phyloP scores from a whole-genome alignment of 2,113 vertebrate genomes.

The Struthio camelus region DNA sequence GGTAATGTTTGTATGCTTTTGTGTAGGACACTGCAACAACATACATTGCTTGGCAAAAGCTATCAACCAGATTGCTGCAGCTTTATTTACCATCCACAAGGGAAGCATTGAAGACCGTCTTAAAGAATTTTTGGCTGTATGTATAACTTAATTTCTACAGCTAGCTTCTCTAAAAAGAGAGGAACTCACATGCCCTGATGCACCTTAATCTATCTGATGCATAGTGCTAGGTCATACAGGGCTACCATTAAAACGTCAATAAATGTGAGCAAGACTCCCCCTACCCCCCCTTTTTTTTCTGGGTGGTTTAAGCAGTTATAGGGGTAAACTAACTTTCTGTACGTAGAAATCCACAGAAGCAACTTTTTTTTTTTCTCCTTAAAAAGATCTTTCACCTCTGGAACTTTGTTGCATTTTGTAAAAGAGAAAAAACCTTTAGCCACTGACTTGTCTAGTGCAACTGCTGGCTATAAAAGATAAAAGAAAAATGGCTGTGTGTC shows the following conservation, averaged over 20 bases:
- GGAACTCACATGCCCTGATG: background rate
- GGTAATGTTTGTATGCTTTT: slow-evolving; percentile 48
- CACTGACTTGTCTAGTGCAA: slow-evolving; percentile 13
- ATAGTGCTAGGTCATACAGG: background rate
- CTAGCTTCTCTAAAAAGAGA: background rate
- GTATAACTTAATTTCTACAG: slow-evolving; percentile 56
- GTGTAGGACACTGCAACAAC: slow-evolving; percentile 97
- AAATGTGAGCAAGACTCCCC: background rate
- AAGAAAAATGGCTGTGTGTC: slow-evolving; percentile 27
- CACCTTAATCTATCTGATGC: background rate
- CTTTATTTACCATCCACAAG: slow-evolving; percentile 99
- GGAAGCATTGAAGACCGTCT: slow-evolving; percentile 99
- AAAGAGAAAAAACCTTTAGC: background rate
- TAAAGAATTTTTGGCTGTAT: slow-evolving; percentile 97
- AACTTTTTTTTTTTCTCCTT: background rate
- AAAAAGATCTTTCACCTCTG: background rate
- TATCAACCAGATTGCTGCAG: slow-evolving; percentile 98
- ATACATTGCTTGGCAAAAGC: slow-evolving; percentile 99
- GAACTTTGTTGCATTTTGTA: slow-evolving; percentile 6
- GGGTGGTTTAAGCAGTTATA: background rate
- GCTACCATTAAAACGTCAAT: background rate
- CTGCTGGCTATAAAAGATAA: slow-evolving; percentile 27
- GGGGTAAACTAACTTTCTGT: background rate
- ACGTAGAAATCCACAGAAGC: background rate
- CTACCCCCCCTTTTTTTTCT: background rate